Base-by-base conservation (phyloP, 1,140 invertebrate species). In the Coenobita brevimanus region DNA sequence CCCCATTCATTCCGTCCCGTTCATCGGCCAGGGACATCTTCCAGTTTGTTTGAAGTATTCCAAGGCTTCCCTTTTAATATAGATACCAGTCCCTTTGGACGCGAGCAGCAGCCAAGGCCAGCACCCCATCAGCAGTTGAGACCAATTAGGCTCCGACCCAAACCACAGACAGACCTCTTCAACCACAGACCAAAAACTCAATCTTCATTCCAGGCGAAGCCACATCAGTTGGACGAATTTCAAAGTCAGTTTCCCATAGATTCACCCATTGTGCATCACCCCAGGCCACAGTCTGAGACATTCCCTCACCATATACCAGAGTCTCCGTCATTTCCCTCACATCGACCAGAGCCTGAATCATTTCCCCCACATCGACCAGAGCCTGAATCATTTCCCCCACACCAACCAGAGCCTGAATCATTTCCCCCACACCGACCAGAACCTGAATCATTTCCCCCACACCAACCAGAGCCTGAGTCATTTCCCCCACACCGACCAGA, bases 81-180 rank as follows among this genome's bases (percentile, higher is more conserved):
- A 2, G 17, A 54, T 33, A 69, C 69, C 30, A 75, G 64, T 46
- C 3, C 33, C 17, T n/a, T 54, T 13, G 73, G 50, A 8, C 82
- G 73, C 10, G 73, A 85, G 15, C 82, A 75, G n/a, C 50, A 54
- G 6, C 82, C 15, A 46, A 21, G 30, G 2, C 82, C 71, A 4
- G 27, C 71, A 10, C 54, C 33, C 10, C 82, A 85, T 15, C 71
- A 85, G n/a, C 71, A 41, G 43, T 38, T 85, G 21, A 46, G 57
- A 4, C 82, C 82, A 1, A 57, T 24, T 2, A 85, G 60, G 17
- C 38, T 57, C 30, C 17, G 71, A 76, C 71, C 73, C 15, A 60
- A 71, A 15, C 82, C 82, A 1, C 50, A 85, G 30, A 2, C 43
- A 21, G 57, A 41, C 54, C 54, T 50, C 3, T 78, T 76, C 41